A percentile compares a stretch with the other conserved stretches of the same genome.
Conservation (phyloP, 2,797 vertebrate species). For the Gephyroberyx darwinii region DNA sequence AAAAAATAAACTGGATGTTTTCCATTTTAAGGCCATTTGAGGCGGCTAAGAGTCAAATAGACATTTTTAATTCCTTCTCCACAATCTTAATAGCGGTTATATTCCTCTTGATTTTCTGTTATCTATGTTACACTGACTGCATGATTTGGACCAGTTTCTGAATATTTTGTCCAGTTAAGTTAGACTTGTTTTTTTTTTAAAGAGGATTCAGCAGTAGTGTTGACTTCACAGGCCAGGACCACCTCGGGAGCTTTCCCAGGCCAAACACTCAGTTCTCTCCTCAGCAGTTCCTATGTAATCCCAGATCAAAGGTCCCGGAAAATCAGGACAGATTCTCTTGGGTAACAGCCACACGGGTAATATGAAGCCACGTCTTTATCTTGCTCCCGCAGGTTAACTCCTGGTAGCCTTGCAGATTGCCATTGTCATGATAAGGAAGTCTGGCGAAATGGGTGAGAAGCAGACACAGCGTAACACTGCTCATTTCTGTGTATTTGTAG, state of each 20-base stretch:
- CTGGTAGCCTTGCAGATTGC: conserved; percentile 3
- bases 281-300: conserved; percentile 65
- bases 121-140: no score
- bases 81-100: no score
- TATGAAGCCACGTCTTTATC: conserved; percentile 35
- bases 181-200: conserved; percentile 28
- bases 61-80: background rate
- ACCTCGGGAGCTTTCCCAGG: conserved; percentile 51
- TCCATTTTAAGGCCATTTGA: background rate
- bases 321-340: conserved; percentile 56
- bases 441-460: conserved; percentile 2
- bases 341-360: conserved; percentile 43
- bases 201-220: conserved; percentile 33
- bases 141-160: background rate
- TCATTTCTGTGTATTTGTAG: background rate
- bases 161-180: conserved; percentile 21
- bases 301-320: conserved; percentile 72
- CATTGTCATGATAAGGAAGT: conserved; percentile 11
- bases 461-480: background rate
- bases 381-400: conserved; percentile 20
- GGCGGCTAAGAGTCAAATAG: background rate
- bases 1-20: background rate
- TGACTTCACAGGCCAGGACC: conserved; percentile 54
- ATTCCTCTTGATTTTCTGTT: no score
- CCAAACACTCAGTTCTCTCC: conserved; percentile 56